Evolutionary conservation across 2,113 vertebrate genomes (phyloP).

Genomic region (Pseudorectes ferrugineus): DNA sequence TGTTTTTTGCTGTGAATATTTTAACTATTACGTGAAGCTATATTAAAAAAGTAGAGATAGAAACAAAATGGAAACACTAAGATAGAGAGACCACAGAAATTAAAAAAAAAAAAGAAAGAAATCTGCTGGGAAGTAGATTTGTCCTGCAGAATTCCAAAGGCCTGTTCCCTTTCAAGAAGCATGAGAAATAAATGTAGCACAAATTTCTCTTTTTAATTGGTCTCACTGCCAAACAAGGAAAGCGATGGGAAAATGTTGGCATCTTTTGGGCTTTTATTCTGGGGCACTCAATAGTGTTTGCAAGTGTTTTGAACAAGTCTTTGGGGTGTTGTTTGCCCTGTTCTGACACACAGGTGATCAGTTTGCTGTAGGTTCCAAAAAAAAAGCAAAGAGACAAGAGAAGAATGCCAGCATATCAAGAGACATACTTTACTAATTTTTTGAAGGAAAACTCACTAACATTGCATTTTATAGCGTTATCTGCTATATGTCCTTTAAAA

Average conservation of each 20-base stretch:
- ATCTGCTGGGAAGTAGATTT: not conserved
- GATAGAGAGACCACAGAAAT: not conserved
- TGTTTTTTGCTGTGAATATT: no score
- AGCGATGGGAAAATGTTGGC: not conserved
- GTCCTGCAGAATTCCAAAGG: not conserved
- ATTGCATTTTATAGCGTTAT: not conserved
- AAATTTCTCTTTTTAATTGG: not conserved
- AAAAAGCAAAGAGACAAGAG: not conserved
- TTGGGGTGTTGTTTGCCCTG: not conserved
- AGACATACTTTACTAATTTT: not conserved
- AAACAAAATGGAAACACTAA: not conserved
- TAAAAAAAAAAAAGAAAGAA: not conserved
- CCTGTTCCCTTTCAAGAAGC: not conserved
- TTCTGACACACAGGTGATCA: not conserved
- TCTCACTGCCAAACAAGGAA: not conserved
- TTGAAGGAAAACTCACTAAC: not conserved
- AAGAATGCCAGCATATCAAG: not conserved
- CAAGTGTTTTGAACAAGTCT: not conserved
- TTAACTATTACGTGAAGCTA: not conserved
- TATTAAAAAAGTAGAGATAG: not conserved
- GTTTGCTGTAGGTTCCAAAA: not conserved
- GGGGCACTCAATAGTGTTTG: not conserved
- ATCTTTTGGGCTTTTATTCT: not conserved
- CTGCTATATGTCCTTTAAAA: not conserved
- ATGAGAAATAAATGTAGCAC: not conserved